Conservation (phyloP, 1,140 invertebrate species). For the Drosophila sturtevanti region DNA sequence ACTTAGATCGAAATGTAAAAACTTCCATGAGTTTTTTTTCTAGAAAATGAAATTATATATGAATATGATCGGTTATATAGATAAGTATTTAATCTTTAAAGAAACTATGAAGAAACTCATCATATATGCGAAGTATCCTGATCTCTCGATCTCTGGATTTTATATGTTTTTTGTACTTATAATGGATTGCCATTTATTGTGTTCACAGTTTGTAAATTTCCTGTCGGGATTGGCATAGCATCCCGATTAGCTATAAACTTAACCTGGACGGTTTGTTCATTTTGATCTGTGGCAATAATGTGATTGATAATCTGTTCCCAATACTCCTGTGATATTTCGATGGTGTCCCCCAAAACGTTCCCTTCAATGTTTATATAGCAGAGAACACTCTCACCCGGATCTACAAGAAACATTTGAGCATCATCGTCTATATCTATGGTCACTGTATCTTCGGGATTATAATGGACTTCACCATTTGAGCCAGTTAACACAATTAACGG, state of each 20-base stretch:
- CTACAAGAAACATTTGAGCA: not conserved
- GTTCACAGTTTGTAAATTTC: not conserved
- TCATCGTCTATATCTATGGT: constrained; percentile 6
- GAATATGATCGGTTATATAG: too few relatives aligned
- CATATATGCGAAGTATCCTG: too few relatives aligned
- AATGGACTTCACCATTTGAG: not conserved
- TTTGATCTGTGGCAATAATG: not conserved
- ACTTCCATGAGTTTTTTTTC: too few relatives aligned
- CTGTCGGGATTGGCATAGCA: not conserved
- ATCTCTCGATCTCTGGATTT: too few relatives aligned
- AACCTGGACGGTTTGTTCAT: not conserved
- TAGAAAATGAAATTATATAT: too few relatives aligned
- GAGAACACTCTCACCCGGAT: not conserved
- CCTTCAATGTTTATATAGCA: not conserved
- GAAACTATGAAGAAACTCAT: too few relatives aligned
- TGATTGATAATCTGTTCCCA: not conserved
- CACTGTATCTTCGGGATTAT: constrained; percentile 17
- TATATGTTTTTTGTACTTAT: too few relatives aligned
- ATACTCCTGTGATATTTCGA: not conserved
- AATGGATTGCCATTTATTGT: not conserved
- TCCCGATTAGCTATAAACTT: not conserved
- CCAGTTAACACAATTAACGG: constrained; percentile 13
- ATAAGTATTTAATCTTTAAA: too few relatives aligned
- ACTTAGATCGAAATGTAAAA: too few relatives aligned
- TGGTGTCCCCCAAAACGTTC: not conserved